Evolutionary conservation across 2,113 vertebrate genomes (phyloP).

Genomic region (Mirounga angustirostris): DNA sequence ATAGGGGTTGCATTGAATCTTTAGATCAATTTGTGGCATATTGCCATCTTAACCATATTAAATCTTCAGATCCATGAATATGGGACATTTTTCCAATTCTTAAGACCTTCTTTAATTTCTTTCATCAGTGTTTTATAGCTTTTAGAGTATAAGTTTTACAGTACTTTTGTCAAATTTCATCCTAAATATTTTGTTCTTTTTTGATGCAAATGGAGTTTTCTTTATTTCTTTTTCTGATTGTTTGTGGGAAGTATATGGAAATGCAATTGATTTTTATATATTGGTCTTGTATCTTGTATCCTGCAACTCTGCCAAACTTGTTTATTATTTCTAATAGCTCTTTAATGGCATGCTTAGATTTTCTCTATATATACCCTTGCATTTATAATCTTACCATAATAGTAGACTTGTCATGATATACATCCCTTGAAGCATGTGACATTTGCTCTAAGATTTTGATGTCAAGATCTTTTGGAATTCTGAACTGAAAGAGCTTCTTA

Average conservation of each 20-base stretch:
- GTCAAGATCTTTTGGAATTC: background rate
- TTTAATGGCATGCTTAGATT: background rate
- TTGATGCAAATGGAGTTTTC: conserved; percentile 11
- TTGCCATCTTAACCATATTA: background rate
- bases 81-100: background rate
- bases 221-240: background rate
- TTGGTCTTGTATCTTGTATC: background rate
- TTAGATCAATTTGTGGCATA: background rate
- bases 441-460: conserved; percentile 30
- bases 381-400: background rate
- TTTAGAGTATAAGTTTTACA: background rate
- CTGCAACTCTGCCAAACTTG: background rate
- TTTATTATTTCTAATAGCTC: background rate
- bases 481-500: conserved; percentile 24
- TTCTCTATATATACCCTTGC: background rate
- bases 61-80: background rate
- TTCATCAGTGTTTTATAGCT: background rate
- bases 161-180: conserved; percentile 7
- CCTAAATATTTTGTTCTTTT: conserved; percentile 33
- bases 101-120: background rate
- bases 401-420: background rate
- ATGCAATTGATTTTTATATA: background rate
- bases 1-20: background rate
- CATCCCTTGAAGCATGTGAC: background rate
- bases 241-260: background rate